These are phyloP conservation scores for Burhinus bistriatus DNA, from an alignment of 2,113 vertebrate genomes.

Conservation along the genomic window DNA sequence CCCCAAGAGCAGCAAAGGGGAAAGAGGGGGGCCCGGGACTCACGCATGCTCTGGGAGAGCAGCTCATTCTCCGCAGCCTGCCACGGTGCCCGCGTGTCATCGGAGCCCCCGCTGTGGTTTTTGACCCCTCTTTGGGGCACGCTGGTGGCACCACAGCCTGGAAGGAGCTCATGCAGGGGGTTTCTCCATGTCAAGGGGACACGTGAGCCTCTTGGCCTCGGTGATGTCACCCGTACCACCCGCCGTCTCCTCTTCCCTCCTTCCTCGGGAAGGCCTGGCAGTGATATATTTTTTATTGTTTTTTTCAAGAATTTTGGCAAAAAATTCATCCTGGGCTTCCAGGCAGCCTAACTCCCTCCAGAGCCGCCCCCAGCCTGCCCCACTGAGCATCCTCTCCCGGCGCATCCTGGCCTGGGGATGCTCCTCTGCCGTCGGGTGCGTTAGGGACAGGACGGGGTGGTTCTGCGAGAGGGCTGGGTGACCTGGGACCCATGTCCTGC, in stretches of 20 bases:
- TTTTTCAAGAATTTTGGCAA: neutral
- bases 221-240: neutral
- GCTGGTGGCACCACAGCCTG: neutral
- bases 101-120: accelerated
- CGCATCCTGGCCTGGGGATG: neutral
- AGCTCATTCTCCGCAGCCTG: neutral
- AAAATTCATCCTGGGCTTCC: neutral
- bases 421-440: accelerated
- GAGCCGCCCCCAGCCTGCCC: neutral
- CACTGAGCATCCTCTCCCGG: neutral
- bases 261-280: neutral
- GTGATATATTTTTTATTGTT: neutral
- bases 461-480: neutral
- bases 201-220: neutral
- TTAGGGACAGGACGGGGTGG: neutral
- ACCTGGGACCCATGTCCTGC: accelerated
- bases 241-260: accelerated
- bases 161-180: accelerated
- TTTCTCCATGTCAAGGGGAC: neutral
- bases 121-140: too few relatives aligned
- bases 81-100: accelerated
- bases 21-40: neutral
- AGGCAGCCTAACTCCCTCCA: neutral
- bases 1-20: neutral
- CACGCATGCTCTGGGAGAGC: accelerated